Evolutionary conservation across 2,113 vertebrate species (phyloP).

Genomic region (western clawed frog (Xenopus tropicalis)): UCB_Xtro_10.0 CM004448.2:37173001-37173500

Average conservation of each 20-base stretch:
- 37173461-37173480: too few species aligned
- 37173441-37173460: too few species aligned
- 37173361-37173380: too few species aligned
- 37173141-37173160: slow-evolving; percentile 28
- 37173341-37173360: too few species aligned
- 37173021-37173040: slow-evolving; percentile 4
- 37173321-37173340: background rate
- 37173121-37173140: slow-evolving; percentile 17
- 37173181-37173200: background rate
- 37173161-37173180: slow-evolving; percentile 8
- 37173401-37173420: too few species aligned
- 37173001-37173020: too few species aligned
- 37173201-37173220: background rate
- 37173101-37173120: slow-evolving; percentile 27
- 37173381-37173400: too few species aligned
- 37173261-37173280: background rate
- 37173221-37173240: background rate
- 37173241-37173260: slow-evolving; percentile 20
- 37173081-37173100: slow-evolving; percentile 15
- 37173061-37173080: slow-evolving; percentile 35
- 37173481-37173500: too few species aligned
- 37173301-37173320: background rate
- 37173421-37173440: too few species aligned
- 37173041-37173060: background rate
- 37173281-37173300: slow-evolving; percentile 14